Evolutionary conservation across 1,140 invertebrate species (phyloP), one percentile per base, ranked within the genome.

Genomic region (Drosophila persimilis): DNA sequence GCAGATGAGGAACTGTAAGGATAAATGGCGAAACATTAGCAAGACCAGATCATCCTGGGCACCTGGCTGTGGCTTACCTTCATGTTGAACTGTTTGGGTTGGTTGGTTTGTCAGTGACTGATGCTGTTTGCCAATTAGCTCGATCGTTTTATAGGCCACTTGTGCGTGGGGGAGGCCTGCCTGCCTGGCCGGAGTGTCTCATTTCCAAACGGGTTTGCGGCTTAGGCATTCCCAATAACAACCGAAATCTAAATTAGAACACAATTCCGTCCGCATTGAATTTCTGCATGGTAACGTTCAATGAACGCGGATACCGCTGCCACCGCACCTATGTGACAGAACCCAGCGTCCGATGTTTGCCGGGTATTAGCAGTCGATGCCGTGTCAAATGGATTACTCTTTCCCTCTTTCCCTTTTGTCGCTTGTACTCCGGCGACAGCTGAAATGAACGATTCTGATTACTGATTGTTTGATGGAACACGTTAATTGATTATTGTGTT

Each of bases 371-470:
- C 52, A 44, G 66, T 45, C 58, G 31, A 8, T 54, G 55, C 66
- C 84, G 78, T 88, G 83, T 89, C 83, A 72, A 88, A 88, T 88
- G 83, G 83, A 88, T 88, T 88, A 86, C 54, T 77, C 60, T 80
- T 64, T 74, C n/a, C 61, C 76, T 39, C 70, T 51, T 59, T 26
- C 24, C 24, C 24, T 5, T 24, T 24, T 5, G 20, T 57, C 45
- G 15, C 44, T 41, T 41, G 31, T 2, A 3, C 8, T 22, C 11
- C 31, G 20, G 43, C 41, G 64, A 67, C 80, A 66, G 70, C 58
- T 60, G 55, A 69, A 69, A 72, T 64, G 57, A 48, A 59, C 41
- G 44, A 75, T 54, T 71, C 50, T 72, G 48, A 67, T 56, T 57
- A 54, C 46, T 24, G 43, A 47, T 65, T 85, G 59, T 53, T 75